Conservation (phyloP, 2,888 invertebrate species). For the Scrobipalpa costella region DNA sequence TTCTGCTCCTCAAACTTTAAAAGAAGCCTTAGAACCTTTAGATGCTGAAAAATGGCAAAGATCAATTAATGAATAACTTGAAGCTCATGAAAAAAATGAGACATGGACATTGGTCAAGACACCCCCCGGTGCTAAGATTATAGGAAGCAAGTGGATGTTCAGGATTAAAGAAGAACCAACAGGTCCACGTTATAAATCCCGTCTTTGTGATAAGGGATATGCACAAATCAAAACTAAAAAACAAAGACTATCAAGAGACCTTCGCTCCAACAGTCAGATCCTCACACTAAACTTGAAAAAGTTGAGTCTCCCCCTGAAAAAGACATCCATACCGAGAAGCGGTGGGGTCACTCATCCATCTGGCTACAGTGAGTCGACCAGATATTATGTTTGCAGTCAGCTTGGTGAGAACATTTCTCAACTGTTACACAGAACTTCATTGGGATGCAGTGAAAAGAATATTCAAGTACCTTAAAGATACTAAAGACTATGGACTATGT, state of each 20-base stretch:
- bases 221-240: no score
- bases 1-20: neutral
- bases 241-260: no score
- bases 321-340: constrained; percentile 34
- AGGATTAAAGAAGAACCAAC: no score
- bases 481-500: constrained; percentile 10
- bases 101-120: neutral
- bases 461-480: constrained; percentile 33
- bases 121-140: no score
- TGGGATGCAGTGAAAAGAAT: constrained; percentile 34
- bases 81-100: neutral
- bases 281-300: constrained; percentile 22
- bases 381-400: constrained; percentile 35
- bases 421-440: constrained; percentile 28
- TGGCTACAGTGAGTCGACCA: constrained; percentile 33
- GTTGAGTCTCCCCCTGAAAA: constrained; percentile 6
- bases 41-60: neutral
- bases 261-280: constrained; percentile 9
- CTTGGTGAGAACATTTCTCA: constrained; percentile 31
- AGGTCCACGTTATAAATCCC: no score
- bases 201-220: no score
- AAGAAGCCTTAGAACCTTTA: neutral
- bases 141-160: neutral
- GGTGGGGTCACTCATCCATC: constrained; percentile 34
- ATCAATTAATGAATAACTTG: neutral